Base-by-base conservation (phyloP, 2,797 vertebrate species). In the Lacerta bilineata region DNA sequence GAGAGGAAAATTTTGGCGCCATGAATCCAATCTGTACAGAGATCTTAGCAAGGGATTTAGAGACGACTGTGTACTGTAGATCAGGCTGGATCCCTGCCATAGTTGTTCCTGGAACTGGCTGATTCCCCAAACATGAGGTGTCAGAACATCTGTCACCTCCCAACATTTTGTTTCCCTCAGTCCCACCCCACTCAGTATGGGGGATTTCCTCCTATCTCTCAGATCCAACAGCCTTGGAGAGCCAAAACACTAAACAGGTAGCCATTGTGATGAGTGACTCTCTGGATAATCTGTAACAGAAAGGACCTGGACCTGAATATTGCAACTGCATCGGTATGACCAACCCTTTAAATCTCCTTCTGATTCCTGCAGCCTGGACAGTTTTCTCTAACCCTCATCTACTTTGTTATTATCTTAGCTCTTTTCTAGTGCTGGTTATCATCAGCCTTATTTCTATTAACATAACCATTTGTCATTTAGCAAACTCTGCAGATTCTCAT, bases 31-130 rank as follows among this genome's bases (percentile, higher is more conserved):
- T 80, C 68, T 75, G 50, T 74, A 27, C 59, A 36, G 13, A 88
- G 11, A 87, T 87, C 68, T 68, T 23, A 88, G 29, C 46, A 39
- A 29, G 55, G 23, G 36, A 74, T 76, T 80, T 46, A 13, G 77
- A 85, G 33, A 55, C 13, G 15, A 46, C 43, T 85, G 25, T 17
- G 5, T 71, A n/a, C 61, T 27, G 33, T 27, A 80, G 68, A 72
- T 17, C 68, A 72, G 46, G 25, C 72, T 86, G 88, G 84, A 85
- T 80, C 41, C 17, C 68, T 80, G 78, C 88, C 88, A 86, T 75
- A 25, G 77, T 50, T 55, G 43, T 81, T 76, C 84, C 46, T 39
- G 81, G 41, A 64, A 61, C 20, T 82, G 41, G 39, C 13, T 76
- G 68, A 18, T 68, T 18, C 39, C 13, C 55, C 69, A 85, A 39